Evolutionary conservation across 2,797 vertebrate genomes (phyloP).

Genomic region (Iguana delicatissima): DNA sequence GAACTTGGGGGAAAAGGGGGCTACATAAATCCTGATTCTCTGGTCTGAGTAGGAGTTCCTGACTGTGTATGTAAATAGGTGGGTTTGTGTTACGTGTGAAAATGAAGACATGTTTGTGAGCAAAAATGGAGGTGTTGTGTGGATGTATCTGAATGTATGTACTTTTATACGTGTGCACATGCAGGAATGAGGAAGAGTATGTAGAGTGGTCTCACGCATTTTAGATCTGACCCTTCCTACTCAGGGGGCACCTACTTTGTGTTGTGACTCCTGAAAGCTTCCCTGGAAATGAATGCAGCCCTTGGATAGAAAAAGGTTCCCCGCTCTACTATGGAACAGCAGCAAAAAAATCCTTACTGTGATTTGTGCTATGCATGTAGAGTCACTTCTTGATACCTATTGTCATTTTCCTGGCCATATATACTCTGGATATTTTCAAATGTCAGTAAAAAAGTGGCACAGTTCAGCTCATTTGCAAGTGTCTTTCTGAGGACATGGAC

Average conservation of each 20-base stretch:
- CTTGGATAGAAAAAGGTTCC: not conserved
- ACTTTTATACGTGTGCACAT: not conserved
- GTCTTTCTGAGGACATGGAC: too few relatives aligned
- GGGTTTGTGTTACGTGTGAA: not conserved
- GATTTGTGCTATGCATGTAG: too few relatives aligned
- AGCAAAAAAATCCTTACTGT: not conserved
- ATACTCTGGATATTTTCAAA: too few relatives aligned
- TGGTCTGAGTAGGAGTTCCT: too few relatives aligned
- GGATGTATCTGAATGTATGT: not conserved
- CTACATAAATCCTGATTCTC: not conserved
- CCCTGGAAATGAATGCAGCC: not conserved
- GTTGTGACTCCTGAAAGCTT: not conserved
- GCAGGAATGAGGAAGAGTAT: not conserved
- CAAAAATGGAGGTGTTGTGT: not conserved
- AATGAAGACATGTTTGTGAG: not conserved
- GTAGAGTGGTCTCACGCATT: not conserved
- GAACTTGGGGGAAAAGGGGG: not conserved
- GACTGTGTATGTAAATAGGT: not conserved
- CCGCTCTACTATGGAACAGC: not conserved
- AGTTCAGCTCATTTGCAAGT: too few relatives aligned
- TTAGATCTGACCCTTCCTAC: not conserved
- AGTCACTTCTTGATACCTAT: too few relatives aligned
- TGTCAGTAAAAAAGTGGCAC: too few relatives aligned
- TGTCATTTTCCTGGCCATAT: too few relatives aligned
- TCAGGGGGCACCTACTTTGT: not conserved